Percentiles rank a stretch among this genome's conserved stretches.
These are phyloP conservation scores for Lepidurus arcticus DNA, from an alignment of 1,140 invertebrate species.

Conservation along the genomic window DNA sequence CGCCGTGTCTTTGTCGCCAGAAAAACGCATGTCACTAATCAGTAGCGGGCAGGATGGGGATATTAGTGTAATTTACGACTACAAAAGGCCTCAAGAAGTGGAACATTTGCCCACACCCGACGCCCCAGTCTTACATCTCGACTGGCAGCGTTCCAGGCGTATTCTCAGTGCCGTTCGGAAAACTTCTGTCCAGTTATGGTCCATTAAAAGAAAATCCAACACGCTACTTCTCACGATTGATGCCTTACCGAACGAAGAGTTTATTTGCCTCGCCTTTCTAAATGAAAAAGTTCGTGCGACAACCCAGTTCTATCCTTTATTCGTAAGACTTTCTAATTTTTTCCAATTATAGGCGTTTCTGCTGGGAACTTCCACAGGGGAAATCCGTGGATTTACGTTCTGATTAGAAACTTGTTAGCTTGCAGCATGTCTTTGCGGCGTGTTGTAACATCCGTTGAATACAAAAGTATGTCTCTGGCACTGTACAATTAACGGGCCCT, in stretches of 20 bases:
- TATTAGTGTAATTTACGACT: background rate
- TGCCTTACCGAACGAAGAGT: background rate
- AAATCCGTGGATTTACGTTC: background rate
- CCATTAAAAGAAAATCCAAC: background rate
- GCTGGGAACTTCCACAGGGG: background rate
- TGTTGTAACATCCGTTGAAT: too few species aligned
- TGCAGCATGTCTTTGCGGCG: too few species aligned
- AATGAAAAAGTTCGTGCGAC: background rate
- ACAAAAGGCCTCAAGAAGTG: background rate
- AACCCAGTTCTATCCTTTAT: background rate
- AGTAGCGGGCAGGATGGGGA: background rate
- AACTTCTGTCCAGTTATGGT: constrained; percentile 14
- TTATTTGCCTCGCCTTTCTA: background rate
- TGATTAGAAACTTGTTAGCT: background rate
- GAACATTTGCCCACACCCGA: background rate
- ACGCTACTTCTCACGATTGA: background rate
- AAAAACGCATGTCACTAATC: background rate
- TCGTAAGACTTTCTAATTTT: background rate
- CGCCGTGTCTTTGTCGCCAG: background rate
- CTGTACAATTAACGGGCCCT: too few species aligned
- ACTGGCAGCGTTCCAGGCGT: constrained; percentile 11
- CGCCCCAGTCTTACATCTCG: background rate
- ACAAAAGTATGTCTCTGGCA: too few species aligned
- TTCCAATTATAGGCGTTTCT: background rate
- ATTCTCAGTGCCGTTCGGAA: background rate